Base-by-base conservation (phyloP, 2,797 vertebrate genomes). In the Benthosema pterotum region DNA sequence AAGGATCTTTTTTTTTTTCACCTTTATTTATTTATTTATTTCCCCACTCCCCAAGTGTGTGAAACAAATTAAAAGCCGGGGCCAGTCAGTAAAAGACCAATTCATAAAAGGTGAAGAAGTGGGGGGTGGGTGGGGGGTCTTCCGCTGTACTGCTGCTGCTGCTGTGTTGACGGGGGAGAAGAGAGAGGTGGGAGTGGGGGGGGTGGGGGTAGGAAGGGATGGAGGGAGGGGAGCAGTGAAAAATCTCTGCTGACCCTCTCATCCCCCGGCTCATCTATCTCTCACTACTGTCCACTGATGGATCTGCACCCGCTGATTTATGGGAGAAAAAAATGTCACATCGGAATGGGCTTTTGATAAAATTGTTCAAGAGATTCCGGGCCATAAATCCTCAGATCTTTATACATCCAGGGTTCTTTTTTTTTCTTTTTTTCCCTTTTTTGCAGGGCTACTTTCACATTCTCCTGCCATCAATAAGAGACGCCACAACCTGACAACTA, bases 331-430 rank as follows among this genome's bases (percentile, higher is more conserved):
- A 93, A 99, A 97, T 95, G 94, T 94, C 93, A 98, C 93, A 93
- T 93, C 92, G 95, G 97, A 99, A 99, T 98, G 94, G 96, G 96
- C 96, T 97, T 99, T 98, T 99, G 97, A 99, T 99, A 98, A 99
- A 99, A 99, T 98, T 99, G 96, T 99, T 97, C 94, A 93, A 96
- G 94, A 96, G 97, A 97, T 98, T 95, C 94, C 91, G 91, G 89
- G 96, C 94, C 93, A 98, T 99, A 99, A 98, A 99, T 99, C 94
- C 94, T 95, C 7, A 9, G 93, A 96, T 98, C 96, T 95, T 96
- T 96, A 94, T 94, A 95, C 94, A 95, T 94, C 93, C 94, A 95
- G 94, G 93, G 93, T 93, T 88, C 93, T 87, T 38, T 38, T 38
- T 38, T 8, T 32, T 38, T 2, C 7, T 1, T 38, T 38, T 38